Evolutionary conservation across 1,140 invertebrate genomes (phyloP).

Genomic region (Choristoneura fumiferana): DNA sequence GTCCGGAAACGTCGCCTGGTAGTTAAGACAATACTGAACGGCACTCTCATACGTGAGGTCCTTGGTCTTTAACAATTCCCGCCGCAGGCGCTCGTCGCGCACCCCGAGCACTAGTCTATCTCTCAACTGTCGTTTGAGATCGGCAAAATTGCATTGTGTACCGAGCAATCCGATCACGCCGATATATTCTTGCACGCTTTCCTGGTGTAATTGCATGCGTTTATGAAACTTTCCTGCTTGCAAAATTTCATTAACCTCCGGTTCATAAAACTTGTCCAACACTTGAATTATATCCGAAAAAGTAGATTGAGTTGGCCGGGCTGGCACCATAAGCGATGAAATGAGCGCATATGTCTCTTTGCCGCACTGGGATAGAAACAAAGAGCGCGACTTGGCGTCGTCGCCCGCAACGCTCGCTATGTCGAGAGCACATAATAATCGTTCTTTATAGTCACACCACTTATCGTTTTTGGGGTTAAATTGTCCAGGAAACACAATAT

Average conservation of each 20-base stretch:
- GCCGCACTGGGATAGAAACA: constrained; percentile 34
- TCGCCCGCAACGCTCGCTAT: constrained; percentile 8
- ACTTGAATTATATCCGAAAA: constrained; percentile 25
- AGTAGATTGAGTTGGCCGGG: constrained; percentile 24
- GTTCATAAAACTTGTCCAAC: constrained; percentile 36
- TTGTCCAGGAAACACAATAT: constrained; percentile 29
- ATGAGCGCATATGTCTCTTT: constrained; percentile 33
- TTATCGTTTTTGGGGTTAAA: constrained; percentile 34
- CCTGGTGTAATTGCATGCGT: constrained; percentile 25
- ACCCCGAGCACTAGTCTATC: constrained; percentile 30
- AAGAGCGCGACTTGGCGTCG: constrained; percentile 26
- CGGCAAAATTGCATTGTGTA: constrained; percentile 30
- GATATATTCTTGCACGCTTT: constrained; percentile 35
- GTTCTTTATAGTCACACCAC: constrained; percentile 36
- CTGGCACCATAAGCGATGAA: constrained; percentile 27
- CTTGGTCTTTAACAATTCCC: no score
- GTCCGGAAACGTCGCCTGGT: no score
- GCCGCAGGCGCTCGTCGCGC: constrained; percentile 31
- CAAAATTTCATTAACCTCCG: constrained; percentile 35
- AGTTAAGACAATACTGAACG: no score
- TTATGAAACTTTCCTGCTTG: constrained; percentile 37
- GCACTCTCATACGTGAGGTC: no score
- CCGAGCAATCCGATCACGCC: constrained; percentile 28
- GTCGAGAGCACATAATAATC: constrained; percentile 28
- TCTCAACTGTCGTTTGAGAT: constrained; percentile 32